Conservation (phyloP, 1,140 invertebrate genomes). For the Drosophila ohnishii region DNA sequence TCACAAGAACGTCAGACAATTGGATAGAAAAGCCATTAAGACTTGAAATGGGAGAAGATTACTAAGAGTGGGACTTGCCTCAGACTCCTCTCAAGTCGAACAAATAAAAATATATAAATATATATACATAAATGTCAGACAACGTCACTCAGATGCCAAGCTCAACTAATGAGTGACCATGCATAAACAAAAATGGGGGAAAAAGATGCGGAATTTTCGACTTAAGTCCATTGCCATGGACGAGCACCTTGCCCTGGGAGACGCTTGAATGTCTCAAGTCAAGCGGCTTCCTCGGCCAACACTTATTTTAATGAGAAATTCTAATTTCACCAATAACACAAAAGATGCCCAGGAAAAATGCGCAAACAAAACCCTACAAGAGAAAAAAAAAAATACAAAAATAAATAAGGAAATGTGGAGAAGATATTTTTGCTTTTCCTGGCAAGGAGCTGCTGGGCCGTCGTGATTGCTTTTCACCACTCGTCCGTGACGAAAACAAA, state of each 20-base stretch:
- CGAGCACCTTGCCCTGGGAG: conserved; percentile 66
- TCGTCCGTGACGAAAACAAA: conserved; percentile 78
- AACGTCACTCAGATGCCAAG: conserved; percentile 55
- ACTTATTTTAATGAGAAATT: conserved; percentile 82
- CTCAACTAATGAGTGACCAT: conserved; percentile 78
- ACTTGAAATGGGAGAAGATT: conserved; percentile 37
- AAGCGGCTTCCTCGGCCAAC: conserved; percentile 68
- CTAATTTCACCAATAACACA: conserved; percentile 80
- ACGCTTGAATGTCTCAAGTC: conserved; percentile 72
- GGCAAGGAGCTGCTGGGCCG: conserved; percentile 23
- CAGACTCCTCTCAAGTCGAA: background rate
- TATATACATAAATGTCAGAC: conserved; percentile 27
- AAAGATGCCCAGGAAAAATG: conserved; percentile 61
- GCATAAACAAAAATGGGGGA: conserved; percentile 45
- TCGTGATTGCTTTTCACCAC: conserved; percentile 75
- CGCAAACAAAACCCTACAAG: conserved; percentile 50
- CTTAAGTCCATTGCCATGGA: conserved; percentile 73
- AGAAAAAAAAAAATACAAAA: conserved; percentile 1
- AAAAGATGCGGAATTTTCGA: conserved; percentile 21
- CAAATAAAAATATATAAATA: conserved; percentile 25
- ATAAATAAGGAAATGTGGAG: conserved; percentile 41
- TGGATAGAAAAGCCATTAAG: conserved; percentile 67
- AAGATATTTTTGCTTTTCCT: conserved; percentile 58
- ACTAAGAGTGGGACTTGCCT: conserved; percentile 4
- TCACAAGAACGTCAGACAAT: conserved; percentile 38